A percentile compares a stretch with the other conserved stretches of the same genome.
These are phyloP conservation scores for Athalia cordata DNA, from an alignment of 2,888 invertebrate genomes.

Conservation along the genomic window DNA sequence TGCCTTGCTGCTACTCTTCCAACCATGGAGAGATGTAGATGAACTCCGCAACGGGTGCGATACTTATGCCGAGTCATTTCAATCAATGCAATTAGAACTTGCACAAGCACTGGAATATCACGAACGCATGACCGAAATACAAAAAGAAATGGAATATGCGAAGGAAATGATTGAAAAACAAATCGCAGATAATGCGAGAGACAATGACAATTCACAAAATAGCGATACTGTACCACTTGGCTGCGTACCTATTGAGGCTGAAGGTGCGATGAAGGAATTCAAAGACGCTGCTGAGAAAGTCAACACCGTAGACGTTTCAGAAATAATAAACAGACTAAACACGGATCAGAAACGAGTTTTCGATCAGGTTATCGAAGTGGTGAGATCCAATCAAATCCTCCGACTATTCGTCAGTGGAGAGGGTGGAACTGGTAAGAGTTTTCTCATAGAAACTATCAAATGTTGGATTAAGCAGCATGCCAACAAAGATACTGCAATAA, in stretches of 20 bases:
- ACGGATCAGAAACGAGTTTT: conserved; percentile 47
- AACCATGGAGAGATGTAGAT: conserved; percentile 54
- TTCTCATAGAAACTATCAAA: conserved; percentile 56
- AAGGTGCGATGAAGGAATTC: conserved; percentile 50
- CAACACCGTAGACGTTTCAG: conserved; percentile 31
- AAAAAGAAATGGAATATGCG: conserved; percentile 41
- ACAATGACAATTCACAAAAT: conserved; percentile 3
- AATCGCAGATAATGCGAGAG: conserved; percentile 27
- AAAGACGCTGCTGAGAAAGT: conserved; percentile 40
- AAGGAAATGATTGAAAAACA: conserved; percentile 43
- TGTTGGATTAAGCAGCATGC: conserved; percentile 54
- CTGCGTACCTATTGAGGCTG: conserved; percentile 47
- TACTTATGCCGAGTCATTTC: conserved; percentile 56
- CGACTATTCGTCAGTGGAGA: conserved; percentile 58
- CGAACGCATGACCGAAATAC: conserved; percentile 43
- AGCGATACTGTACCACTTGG: conserved; percentile 43
- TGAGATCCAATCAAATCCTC: conserved; percentile 48
- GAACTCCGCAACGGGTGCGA: conserved; percentile 52
- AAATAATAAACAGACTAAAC: conserved; percentile 49
- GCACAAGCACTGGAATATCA: conserved; percentile 50
- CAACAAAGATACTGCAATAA: conserved; percentile 59
- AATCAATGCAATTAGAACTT: conserved; percentile 47
- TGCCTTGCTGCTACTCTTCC: conserved; percentile 49
- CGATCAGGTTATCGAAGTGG: conserved; percentile 47
- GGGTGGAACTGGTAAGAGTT: conserved; percentile 61